Evolutionary conservation across 1,140 invertebrate species (phyloP), one percentile per base, ranked within the genome.

Genomic region (Trichoplusia ni): DNA sequence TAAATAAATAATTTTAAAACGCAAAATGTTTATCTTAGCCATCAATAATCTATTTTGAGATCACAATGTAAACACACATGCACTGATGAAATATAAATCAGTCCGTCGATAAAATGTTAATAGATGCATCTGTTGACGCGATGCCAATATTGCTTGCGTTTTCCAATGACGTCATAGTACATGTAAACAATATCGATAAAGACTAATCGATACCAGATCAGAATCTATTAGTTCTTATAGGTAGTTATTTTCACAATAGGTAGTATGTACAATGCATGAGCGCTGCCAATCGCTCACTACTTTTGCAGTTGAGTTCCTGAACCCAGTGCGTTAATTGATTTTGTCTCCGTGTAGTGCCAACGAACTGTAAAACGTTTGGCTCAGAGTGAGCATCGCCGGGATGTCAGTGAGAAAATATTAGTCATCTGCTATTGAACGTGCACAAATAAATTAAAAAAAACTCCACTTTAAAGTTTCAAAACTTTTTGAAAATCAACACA

Each of bases 61-160:
- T 23, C 4, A n/a, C 37, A 44, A 58, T 58, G 54, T 58, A 58
- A 58, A 58, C 54, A 58, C 7, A 38, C 19, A 58, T 58, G 18
- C 23, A 44, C 38, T 35, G 46, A 51, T 35, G 29, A 25, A 11
- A 33, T 35, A 40, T 49, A 47, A 29, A 49, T 49, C 23, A 6
- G 35, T 27, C 37, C n/a, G 25, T 44, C 25, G 19, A 58, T 44
- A 58, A 35, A 29, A 42, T 44, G 37, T 40, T 38, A 27, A 38
- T 44, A 49, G 33, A 40, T 58, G 35, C 21, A 49, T 29, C 44
- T 14, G 51, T 51, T 51, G 56, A 60, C 11, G 40, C 16, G 11
- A n/a, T 60, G 56, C 56, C 56, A 60, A 60, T 60, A 47, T 25
- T 13, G 18, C 13, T 25, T 58, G 38, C 54, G 38, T 44, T 40